These are phyloP conservation scores for Cerastis leucographa DNA, from an alignment of 2,888 invertebrate species.

Conservation along the genomic window DNA sequence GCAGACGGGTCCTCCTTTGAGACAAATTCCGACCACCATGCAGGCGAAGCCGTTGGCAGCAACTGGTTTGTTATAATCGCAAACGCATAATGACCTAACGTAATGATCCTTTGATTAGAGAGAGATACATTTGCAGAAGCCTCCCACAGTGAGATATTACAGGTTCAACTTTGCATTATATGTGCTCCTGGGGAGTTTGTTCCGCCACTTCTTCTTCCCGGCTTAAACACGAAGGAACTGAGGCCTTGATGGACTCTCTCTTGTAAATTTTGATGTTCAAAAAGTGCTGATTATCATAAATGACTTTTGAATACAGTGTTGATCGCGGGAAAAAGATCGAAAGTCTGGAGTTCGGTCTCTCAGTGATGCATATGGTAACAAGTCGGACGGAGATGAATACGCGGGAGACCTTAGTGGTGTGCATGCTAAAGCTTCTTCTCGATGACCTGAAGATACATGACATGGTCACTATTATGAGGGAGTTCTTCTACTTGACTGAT, in stretches of 20 bases:
- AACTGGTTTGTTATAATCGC: neutral
- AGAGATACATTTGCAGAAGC: neutral
- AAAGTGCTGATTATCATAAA: no score
- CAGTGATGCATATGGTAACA: slow-evolving; percentile 79
- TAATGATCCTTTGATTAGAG: neutral
- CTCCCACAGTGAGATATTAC: neutral
- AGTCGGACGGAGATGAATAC: slow-evolving; percentile 66
- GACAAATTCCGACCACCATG: neutral
- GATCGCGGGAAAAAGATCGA: slow-evolving; percentile 78
- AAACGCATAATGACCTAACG: neutral
- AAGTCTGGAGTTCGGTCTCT: slow-evolving; percentile 78
- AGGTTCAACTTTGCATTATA: slow-evolving; percentile 34
- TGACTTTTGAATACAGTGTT: slow-evolving; percentile 65
- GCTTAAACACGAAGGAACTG: no score
- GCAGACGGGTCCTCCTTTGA: neutral
- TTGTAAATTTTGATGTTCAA: no score
- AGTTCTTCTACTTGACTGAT: slow-evolving; percentile 79
- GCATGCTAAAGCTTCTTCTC: slow-evolving; percentile 79
- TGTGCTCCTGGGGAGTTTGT: no score
- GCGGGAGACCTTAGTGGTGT: slow-evolving; percentile 74
- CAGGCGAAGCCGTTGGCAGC: neutral
- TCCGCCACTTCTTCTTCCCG: no score
- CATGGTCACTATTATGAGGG: slow-evolving; percentile 81
- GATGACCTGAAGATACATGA: slow-evolving; percentile 77
- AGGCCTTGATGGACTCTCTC: no score